These are phyloP conservation scores for Agriotes lineatus DNA, from an alignment of 2,888 invertebrate species.

Conservation along the genomic window DNA sequence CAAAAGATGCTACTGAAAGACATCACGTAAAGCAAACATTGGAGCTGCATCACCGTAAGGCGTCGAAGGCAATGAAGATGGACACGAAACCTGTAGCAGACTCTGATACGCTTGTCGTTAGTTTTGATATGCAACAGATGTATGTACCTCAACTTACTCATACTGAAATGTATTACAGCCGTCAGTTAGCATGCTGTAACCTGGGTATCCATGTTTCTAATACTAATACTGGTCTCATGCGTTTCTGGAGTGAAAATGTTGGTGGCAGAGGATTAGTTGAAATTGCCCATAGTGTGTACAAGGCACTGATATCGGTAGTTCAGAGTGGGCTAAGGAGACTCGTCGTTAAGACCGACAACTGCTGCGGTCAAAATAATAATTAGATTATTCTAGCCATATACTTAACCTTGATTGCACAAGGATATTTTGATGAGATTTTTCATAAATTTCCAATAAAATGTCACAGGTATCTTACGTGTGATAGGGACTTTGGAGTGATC, in stretches of 20 bases:
- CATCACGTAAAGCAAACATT: not conserved
- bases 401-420: not conserved
- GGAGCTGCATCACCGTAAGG: not conserved
- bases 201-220: not conserved
- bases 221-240: not conserved
- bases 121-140: not conserved
- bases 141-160: not conserved
- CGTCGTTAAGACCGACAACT: not conserved
- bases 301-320: not conserved
- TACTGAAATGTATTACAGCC: too few relatives aligned
- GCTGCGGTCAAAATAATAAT: not conserved
- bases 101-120: not conserved
- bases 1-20: not conserved
- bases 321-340: not conserved
- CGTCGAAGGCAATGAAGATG: not conserved
- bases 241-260: not conserved
- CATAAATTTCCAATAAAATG: not conserved
- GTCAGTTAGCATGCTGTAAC: not conserved
- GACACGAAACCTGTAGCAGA: not conserved
- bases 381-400: not conserved
- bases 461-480: not conserved
- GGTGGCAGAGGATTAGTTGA: not conserved
- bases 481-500: not conserved
- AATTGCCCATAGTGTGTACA: not conserved
- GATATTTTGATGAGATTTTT: not conserved